A percentile compares a stretch with the other conserved stretches of the same genome.
Conservation (phyloP, 1,140 invertebrate species). For the Drosophila subpulchrella region DNA sequence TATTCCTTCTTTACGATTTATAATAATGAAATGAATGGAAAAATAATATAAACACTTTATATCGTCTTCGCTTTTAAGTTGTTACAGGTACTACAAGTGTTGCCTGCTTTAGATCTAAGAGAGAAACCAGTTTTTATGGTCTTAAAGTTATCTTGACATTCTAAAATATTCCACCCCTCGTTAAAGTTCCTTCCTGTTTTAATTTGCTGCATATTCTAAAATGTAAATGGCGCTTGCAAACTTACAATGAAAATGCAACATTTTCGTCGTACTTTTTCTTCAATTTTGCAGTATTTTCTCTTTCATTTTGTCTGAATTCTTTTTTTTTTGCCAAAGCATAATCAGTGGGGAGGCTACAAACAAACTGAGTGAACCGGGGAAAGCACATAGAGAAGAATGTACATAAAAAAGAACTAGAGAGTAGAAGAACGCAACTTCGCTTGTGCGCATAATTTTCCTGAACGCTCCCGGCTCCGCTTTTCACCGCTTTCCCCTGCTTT, state of each 20-base stretch:
- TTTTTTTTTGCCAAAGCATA: constrained; percentile 37
- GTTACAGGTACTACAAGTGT: too few species aligned
- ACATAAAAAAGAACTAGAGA: constrained; percentile 14
- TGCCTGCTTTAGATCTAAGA: not conserved
- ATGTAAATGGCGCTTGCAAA: constrained; percentile 55
- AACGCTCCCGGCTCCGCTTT: constrained; percentile 42
- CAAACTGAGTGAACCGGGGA: constrained; percentile 51
- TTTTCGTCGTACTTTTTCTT: constrained; percentile 46
- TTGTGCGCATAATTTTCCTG: constrained; percentile 81
- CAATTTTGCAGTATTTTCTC: constrained; percentile 28
- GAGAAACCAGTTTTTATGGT: not conserved
- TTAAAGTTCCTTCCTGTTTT: constrained; percentile 66
- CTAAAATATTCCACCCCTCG: constrained; percentile 26
- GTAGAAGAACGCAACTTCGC: constrained; percentile 57
- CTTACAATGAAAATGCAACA: constrained; percentile 69
- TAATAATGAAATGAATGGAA: too few species aligned
- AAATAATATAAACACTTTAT: too few species aligned
- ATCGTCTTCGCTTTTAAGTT: too few species aligned
- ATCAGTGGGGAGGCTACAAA: constrained; percentile 62
- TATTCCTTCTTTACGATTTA: too few species aligned
- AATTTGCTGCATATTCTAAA: constrained; percentile 78
- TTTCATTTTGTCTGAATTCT: constrained; percentile 8
- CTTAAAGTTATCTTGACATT: constrained; percentile 12
- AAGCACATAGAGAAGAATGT: constrained; percentile 27
- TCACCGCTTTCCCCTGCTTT: constrained; percentile 21